Percentiles rank a stretch among this genome's conserved stretches.
Evolutionary conservation across 1,140 invertebrate species (phyloP).

Genomic region (Zaprionus africanus): DNA sequence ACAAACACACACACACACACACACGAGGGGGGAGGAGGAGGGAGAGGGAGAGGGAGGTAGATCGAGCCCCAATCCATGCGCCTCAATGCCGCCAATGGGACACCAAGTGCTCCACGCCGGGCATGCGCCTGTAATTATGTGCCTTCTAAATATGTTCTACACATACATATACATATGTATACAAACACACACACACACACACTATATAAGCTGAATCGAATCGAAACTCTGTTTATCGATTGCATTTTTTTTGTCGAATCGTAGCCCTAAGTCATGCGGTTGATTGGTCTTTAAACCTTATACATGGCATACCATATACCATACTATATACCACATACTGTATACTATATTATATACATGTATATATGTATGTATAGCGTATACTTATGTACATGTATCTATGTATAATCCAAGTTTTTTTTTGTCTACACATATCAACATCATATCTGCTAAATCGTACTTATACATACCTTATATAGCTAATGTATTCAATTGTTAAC

Average conservation of each 20-base stretch:
- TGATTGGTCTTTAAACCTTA: constrained; percentile 54
- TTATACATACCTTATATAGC: constrained; percentile 53
- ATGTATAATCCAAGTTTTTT: constrained; percentile 31
- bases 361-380: not conserved
- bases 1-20: constrained; percentile 24
- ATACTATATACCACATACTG: constrained; percentile 5
- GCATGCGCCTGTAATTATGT: constrained; percentile 74
- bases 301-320: constrained; percentile 1
- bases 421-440: constrained; percentile 41
- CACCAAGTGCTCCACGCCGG: constrained; percentile 33
- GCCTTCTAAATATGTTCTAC: constrained; percentile 67
- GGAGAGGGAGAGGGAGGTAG: not conserved
- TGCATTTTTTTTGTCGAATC: constrained; percentile 54
- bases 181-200: constrained; percentile 33
- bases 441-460: constrained; percentile 57
- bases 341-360: not conserved
- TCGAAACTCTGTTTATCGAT: constrained; percentile 24
- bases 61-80: constrained; percentile 39
- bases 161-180: constrained; percentile 45
- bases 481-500: constrained; percentile 79
- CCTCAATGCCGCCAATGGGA: constrained; percentile 30
- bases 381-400: constrained; percentile 5
- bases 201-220: constrained; percentile 36
- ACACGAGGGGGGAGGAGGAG: not conserved
- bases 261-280: constrained; percentile 70